Conservation (phyloP, 2,797 vertebrate species). For the Urosaurus nigricauda region DNA sequence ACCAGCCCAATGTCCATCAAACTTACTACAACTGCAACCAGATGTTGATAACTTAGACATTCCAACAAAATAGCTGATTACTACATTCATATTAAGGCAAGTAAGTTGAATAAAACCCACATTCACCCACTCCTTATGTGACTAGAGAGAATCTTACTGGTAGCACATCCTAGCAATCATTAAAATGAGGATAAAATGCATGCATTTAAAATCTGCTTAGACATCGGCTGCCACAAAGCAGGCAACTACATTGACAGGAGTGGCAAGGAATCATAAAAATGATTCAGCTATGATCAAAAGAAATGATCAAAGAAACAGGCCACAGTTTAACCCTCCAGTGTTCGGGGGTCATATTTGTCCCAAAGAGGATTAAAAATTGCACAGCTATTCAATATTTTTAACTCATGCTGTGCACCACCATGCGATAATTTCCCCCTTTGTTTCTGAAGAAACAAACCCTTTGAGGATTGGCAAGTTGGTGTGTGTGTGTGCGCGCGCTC, state of each 20-base stretch:
- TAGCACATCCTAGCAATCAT: slow-evolving; percentile 62
- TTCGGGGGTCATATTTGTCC: neutral
- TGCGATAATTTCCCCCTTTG: neutral
- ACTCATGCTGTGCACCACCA: neutral
- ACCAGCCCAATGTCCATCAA: too few species aligned
- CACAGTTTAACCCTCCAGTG: neutral
- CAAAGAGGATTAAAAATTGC: neutral
- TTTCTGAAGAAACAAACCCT: neutral
- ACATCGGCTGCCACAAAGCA: slow-evolving; percentile 62
- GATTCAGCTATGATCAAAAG: neutral
- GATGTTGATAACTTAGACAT: too few species aligned
- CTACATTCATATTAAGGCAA: neutral
- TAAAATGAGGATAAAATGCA: slow-evolving; percentile 59
- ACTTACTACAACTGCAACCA: too few species aligned
- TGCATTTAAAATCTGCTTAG: slow-evolving; percentile 61
- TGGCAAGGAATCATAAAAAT: slow-evolving; percentile 50
- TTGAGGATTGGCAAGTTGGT: neutral
- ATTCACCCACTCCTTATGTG: slow-evolving; percentile 45
- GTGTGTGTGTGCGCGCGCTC: too few species aligned
- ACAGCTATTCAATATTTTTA: neutral
- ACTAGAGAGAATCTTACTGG: slow-evolving; percentile 57
- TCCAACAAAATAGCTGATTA: too few species aligned
- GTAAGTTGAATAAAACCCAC: neutral
- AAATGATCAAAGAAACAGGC: neutral
- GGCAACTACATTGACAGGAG: slow-evolving; percentile 55